Evolutionary conservation across 2,113 vertebrate genomes (phyloP).

Genomic region (Brienomyrus brachyistius): DNA sequence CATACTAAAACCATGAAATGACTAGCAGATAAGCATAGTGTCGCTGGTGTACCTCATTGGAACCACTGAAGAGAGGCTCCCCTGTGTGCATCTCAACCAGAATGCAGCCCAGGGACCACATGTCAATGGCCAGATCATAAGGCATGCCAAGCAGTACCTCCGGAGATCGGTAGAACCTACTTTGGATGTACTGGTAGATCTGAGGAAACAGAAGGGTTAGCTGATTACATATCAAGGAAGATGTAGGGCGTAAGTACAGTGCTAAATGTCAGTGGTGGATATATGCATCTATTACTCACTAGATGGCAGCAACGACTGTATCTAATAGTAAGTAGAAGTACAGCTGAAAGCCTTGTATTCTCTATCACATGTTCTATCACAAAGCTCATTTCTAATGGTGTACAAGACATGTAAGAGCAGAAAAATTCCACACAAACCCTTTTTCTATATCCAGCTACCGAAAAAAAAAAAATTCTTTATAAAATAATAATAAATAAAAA

Average conservation of each 20-base stretch:
- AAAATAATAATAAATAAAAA: neutral
- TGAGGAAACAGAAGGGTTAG: conserved; percentile 32
- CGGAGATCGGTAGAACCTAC: conserved; percentile 87
- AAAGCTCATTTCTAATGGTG: conserved; percentile 20
- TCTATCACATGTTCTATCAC: neutral
- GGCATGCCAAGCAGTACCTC: conserved; percentile 88
- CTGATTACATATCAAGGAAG: neutral
- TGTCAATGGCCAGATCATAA: conserved; percentile 89
- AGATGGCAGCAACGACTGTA: conserved; percentile 26
- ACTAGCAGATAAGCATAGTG: neutral
- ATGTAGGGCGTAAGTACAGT: neutral
- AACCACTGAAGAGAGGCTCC: conserved; percentile 87
- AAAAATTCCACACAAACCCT: neutral
- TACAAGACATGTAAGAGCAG: conserved; percentile 13
- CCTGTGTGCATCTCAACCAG: conserved; percentile 93
- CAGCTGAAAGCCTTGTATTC: conserved; percentile 15
- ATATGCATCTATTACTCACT: conserved; percentile 20
- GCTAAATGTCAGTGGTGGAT: neutral
- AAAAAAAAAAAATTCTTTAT: neutral
- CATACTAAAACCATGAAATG: neutral
- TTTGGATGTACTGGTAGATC: conserved; percentile 97
- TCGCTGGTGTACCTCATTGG: conserved; percentile 72
- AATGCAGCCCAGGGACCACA: conserved; percentile 92
- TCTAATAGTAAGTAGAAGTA: conserved; percentile 19
- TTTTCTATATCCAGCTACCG: neutral